These are phyloP conservation scores for Drosophila subquinaria DNA, from an alignment of 2,888 invertebrate species.

Conservation along the genomic window DNA sequence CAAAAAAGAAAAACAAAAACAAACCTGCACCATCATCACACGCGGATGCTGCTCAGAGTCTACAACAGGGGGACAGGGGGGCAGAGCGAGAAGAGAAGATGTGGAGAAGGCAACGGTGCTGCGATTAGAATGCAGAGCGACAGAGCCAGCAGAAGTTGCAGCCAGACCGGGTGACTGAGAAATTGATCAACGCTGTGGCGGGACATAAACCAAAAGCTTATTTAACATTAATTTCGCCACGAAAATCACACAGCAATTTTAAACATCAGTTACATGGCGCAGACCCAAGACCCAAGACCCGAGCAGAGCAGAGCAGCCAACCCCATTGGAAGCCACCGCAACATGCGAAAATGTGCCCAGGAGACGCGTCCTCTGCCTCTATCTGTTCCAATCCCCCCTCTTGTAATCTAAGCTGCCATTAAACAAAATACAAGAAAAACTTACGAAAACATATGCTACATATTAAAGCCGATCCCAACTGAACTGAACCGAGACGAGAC, in stretches of 20 bases:
- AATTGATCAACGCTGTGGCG: slow-evolving; percentile 80
- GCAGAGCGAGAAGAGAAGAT: neutral
- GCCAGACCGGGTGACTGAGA: slow-evolving; percentile 74
- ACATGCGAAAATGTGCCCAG: slow-evolving; percentile 68
- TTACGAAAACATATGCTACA: slow-evolving; percentile 81
- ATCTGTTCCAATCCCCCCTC: slow-evolving; percentile 20
- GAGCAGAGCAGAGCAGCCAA: slow-evolving; percentile 8
- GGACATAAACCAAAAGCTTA: slow-evolving; percentile 82
- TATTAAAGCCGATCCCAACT: slow-evolving; percentile 72
- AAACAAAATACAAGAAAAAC: slow-evolving; percentile 82
- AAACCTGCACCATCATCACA: slow-evolving; percentile 64
- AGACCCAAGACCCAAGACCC: slow-evolving; percentile 2
- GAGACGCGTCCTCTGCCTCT: slow-evolving; percentile 13
- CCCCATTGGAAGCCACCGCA: slow-evolving; percentile 65
- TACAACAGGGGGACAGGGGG: neutral
- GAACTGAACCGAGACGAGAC: slow-evolving; percentile 26
- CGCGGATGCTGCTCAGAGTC: slow-evolving; percentile 30
- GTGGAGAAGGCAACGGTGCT: slow-evolving; percentile 32
- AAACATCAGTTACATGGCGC: slow-evolving; percentile 76
- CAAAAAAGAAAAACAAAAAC: slow-evolving; percentile 31
- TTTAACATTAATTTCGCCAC: slow-evolving; percentile 82
- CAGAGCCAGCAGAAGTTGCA: slow-evolving; percentile 42
- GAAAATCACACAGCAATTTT: slow-evolving; percentile 82
- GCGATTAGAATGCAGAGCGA: slow-evolving; percentile 65
- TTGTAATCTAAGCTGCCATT: slow-evolving; percentile 82